These are phyloP conservation scores for Archocentrus centrarchus DNA, from an alignment of 2,113 vertebrate species.

Conservation along the genomic window DNA sequence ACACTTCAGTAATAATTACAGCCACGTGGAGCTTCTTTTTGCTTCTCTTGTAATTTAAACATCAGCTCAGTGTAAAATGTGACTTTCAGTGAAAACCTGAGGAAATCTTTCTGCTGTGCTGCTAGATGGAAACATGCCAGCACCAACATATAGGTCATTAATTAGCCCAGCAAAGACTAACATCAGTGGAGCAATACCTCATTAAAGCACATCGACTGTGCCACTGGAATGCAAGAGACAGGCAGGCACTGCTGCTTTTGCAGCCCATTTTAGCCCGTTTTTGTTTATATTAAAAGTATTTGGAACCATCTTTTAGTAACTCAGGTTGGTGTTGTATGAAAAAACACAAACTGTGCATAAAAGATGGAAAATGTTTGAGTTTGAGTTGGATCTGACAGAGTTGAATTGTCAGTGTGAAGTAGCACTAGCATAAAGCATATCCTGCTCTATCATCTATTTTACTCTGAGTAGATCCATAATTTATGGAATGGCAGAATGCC, in stretches of 20 bases:
- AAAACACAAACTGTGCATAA: not conserved
- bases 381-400: not conserved
- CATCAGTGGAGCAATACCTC: not conserved
- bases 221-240: not conserved
- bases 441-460: not conserved
- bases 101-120: conserved; percentile 1
- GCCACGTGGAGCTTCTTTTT: not conserved
- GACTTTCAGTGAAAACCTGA: not conserved
- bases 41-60: not conserved
- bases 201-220: not conserved
- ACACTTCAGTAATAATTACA: not conserved
- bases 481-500: not conserved
- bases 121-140: not conserved
- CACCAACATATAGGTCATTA: conserved; percentile 15
- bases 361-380: not conserved
- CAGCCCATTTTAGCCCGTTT: too few relatives aligned
- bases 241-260: too few relatives aligned
- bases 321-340: not conserved
- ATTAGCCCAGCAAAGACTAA: conserved; percentile 2
- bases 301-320: too few relatives aligned
- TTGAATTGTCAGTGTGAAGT: not conserved
- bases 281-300: too few relatives aligned
- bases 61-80: not conserved
- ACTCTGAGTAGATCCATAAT: not conserved
- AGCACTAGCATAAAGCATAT: not conserved